Evolutionary conservation across 2,888 invertebrate species (phyloP).

Genomic region (Xanthia icteritia): DNA sequence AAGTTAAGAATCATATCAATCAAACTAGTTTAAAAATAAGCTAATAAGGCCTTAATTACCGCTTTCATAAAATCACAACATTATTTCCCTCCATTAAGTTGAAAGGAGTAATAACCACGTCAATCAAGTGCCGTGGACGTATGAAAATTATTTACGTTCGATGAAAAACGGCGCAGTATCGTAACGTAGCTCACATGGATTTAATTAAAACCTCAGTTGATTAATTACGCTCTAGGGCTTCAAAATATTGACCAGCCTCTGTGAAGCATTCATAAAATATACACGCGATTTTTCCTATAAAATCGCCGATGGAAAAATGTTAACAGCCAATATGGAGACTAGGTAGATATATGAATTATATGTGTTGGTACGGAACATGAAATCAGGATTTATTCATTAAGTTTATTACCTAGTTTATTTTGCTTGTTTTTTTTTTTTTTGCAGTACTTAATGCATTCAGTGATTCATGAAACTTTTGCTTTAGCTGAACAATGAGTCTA

Average conservation of each 20-base stretch:
- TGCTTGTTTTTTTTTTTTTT: neutral
- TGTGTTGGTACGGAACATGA: neutral
- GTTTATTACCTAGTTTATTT: neutral
- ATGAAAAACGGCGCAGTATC: constrained; percentile 60
- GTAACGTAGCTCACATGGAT: constrained; percentile 59
- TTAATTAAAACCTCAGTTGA: constrained; percentile 71
- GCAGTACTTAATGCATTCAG: neutral
- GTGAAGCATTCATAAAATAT: constrained; percentile 53
- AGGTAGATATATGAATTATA: constrained; percentile 14
- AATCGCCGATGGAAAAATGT: constrained; percentile 35
- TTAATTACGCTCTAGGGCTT: constrained; percentile 68
- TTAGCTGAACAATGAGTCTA: neutral
- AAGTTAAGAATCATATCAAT: no score
- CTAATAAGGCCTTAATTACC: neutral
- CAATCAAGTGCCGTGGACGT: constrained; percentile 46
- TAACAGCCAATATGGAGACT: constrained; percentile 8
- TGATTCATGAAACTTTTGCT: neutral
- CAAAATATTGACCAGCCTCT: constrained; percentile 66
- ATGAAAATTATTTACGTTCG: constrained; percentile 51
- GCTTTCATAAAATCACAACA: constrained; percentile 24
- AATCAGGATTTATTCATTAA: neutral
- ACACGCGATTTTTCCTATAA: constrained; percentile 49
- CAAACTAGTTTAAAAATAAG: no score
- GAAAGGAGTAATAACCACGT: constrained; percentile 34
- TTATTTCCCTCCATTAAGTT: constrained; percentile 11